These are phyloP conservation scores for Propithecus coquereli DNA, from an alignment of 2,113 vertebrate genomes.

Conservation along the genomic window DNA sequence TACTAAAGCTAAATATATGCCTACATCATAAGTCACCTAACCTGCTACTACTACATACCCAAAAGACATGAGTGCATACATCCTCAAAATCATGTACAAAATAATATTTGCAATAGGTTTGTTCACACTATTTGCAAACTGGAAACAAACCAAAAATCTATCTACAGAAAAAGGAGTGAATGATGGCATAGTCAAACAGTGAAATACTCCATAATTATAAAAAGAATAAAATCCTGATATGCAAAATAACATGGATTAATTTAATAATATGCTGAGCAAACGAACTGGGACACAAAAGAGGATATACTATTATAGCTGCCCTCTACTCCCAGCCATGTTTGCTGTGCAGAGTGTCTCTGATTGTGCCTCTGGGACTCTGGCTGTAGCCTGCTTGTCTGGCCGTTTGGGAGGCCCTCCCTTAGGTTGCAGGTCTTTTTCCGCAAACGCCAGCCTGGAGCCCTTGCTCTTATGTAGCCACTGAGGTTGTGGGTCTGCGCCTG, in stretches of 20 bases:
- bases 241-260: background rate
- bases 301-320: background rate
- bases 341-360: fast-evolving
- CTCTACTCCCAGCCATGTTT: background rate
- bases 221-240: background rate
- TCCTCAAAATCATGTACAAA: background rate
- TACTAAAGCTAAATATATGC: background rate
- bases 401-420: background rate
- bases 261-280: background rate
- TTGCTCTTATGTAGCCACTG: background rate
- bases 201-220: background rate
- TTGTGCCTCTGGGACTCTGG: background rate
- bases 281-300: background rate
- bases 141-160: background rate
- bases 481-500: background rate
- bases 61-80: background rate
- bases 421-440: background rate
- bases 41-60: background rate
- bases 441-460: background rate
- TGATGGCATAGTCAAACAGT: background rate
- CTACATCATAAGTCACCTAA: background rate
- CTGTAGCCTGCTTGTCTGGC: background rate
- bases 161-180: background rate
- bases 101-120: background rate
- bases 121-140: background rate